Base-by-base conservation (phyloP, 2,888 invertebrate species). In the Lordiphosa andalusiaca region DNA sequence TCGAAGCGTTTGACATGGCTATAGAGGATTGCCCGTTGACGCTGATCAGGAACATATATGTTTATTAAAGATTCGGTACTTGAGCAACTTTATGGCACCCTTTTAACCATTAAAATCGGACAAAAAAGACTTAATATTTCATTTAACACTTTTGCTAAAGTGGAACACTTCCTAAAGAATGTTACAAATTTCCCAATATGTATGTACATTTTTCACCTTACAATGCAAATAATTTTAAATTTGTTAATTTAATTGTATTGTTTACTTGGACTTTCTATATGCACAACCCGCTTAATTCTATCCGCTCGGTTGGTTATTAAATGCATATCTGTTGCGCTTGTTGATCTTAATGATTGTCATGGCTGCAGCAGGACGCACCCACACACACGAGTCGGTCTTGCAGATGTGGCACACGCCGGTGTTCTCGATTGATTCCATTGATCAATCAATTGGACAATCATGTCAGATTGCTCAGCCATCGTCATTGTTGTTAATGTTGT, bases 321-420 rank as follows among this genome's bases (percentile, higher is more conserved):
- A 57, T 39, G 48, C 38, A 51, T 53, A 61, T 41, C 58, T 66
- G 62, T 46, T 58, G 61, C 44, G 36, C 40, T 37, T 55, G 37
- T 49, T 36, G 60, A 35, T 70, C 40, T 37, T 55, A 33, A 46
- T 36, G 60, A 38, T 70, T 69, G 67, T 52, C 38, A 52, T n/a
- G 12, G 41, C 30, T 35, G 35, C 64, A 63, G 38, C 59, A 50
- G 58, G 42, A 46, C 13, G 44, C 55, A 37, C 41, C 25, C 54
- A 48, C 2, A 48, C 2, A 48, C 7, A 7, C 7, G 25, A 6
- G 25, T 25, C 25, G 7, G 2, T 25, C 6, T 25, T 6, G 2
- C 36, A 48, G 5, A 6, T 37, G 7, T 37, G 37, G 37, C 37
- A 37, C 37, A 13, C 12, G 30, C 30, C 10, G 13, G 37, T 30